Conservation (phyloP, 2,888 invertebrate genomes). For the Linnaemya tessellans region DNA sequence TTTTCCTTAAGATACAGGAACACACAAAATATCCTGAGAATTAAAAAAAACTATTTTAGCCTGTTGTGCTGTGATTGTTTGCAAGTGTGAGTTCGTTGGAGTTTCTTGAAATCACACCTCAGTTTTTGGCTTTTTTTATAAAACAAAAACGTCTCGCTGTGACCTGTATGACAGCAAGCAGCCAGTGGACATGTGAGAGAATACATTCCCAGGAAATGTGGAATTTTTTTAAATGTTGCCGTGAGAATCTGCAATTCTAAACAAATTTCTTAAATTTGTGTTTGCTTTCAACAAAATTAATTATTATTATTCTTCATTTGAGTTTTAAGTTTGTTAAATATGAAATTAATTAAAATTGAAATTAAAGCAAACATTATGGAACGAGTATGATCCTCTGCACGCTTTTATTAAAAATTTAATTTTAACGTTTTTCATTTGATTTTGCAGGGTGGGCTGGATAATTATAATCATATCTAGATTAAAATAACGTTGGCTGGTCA, state of each 20-base stretch:
- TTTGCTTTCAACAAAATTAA: constrained; percentile 4
- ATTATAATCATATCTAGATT: constrained; percentile 70
- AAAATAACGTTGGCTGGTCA: constrained; percentile 61
- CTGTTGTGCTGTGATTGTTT: constrained; percentile 66
- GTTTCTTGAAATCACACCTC: constrained; percentile 69
- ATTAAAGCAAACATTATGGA: constrained; percentile 25
- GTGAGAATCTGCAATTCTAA: constrained; percentile 56
- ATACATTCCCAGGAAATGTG: constrained; percentile 59
- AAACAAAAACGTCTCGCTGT: constrained; percentile 39
- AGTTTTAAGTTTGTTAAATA: constrained; percentile 8
- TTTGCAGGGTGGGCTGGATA: constrained; percentile 38
- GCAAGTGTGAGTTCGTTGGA: constrained; percentile 72
- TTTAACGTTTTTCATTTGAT: constrained; percentile 13
- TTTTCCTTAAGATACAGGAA: background rate
- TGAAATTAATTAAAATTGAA: constrained; percentile 37
- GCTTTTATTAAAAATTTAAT: constrained; percentile 43
- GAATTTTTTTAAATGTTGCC: constrained; percentile 16
- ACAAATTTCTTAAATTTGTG: constrained; percentile 1
- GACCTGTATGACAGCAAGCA: constrained; percentile 11
- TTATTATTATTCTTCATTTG: constrained; percentile 3
- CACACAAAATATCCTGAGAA: constrained; percentile 15
- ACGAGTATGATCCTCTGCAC: constrained; percentile 62
- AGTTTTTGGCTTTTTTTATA: constrained; percentile 32
- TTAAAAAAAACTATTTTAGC: constrained; percentile 26
- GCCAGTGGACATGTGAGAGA: constrained; percentile 6